Evolutionary conservation across 2,113 vertebrate species (phyloP).

Genomic region (Apodemus speciosus): DNA sequence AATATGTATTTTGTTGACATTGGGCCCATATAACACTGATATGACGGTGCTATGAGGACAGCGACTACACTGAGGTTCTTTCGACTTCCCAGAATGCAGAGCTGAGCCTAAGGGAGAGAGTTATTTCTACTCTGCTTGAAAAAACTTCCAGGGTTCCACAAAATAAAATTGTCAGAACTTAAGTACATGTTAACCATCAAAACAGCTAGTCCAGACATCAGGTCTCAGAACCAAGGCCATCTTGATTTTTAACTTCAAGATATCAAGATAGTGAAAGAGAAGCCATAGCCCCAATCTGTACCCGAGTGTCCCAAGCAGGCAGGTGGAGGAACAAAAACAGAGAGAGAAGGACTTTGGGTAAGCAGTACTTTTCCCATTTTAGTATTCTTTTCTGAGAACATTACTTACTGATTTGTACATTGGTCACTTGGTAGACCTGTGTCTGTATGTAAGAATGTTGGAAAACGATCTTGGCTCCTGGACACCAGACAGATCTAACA

Average conservation of each 20-base stretch:
- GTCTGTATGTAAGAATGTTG: neutral
- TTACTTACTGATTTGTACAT: neutral
- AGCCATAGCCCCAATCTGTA: neutral
- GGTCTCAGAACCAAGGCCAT: neutral
- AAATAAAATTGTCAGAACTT: neutral
- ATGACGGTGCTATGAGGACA: neutral
- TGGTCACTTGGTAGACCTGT: neutral
- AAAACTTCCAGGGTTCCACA: neutral
- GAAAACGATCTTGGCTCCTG: too few species aligned
- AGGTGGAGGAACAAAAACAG: neutral
- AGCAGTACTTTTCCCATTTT: neutral
- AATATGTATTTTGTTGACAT: conserved; percentile 9
- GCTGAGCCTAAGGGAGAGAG: neutral
- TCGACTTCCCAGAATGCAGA: neutral
- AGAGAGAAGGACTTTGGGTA: neutral
- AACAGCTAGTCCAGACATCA: neutral
- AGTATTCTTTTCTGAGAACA: neutral
- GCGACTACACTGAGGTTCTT: neutral
- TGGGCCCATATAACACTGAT: neutral
- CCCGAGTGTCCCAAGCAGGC: neutral
- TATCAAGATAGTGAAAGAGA: neutral
- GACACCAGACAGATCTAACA: too few species aligned
- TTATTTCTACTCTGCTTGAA: conserved; percentile 10
- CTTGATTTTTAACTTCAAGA: conserved; percentile 19
- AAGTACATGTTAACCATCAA: neutral